A percentile compares a stretch with the other conserved stretches of the same genome.
These are phyloP conservation scores for Typhlichthys eigenmanni DNA, from an alignment of 2,797 vertebrate species.

Conservation along the genomic window DNA sequence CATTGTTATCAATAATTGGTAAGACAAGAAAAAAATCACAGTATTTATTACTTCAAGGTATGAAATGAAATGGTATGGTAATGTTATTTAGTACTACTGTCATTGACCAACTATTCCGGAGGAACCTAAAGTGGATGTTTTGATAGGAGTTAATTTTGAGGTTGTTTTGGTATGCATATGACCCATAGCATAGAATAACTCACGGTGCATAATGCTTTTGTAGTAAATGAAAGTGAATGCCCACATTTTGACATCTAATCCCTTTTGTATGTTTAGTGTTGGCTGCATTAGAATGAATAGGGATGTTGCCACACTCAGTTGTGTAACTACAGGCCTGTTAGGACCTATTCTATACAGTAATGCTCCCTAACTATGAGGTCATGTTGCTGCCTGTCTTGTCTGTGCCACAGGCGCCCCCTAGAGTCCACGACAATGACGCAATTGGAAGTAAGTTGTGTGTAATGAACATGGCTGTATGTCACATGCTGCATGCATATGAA, in stretches of 20 bases:
- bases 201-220: not conserved
- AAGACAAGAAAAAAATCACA: too few relatives aligned
- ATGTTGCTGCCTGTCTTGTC: conserved; percentile 14
- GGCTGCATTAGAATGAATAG: not conserved
- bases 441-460: conserved; percentile 59
- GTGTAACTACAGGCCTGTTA: conserved; percentile 23
- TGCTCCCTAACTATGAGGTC: conserved; percentile 4
- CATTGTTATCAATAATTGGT: too few relatives aligned
- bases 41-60: too few relatives aligned
- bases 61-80: too few relatives aligned
- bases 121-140: too few relatives aligned
- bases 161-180: too few relatives aligned
- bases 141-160: too few relatives aligned
- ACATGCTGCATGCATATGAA: not conserved
- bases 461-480: not conserved
- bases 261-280: conserved; percentile 3
- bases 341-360: conserved; percentile 15
- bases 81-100: too few relatives aligned
- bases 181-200: too few relatives aligned
- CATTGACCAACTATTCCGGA: too few relatives aligned
- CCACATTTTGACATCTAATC: not conserved
- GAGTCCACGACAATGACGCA: conserved; percentile 58
- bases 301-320: conserved; percentile 12
- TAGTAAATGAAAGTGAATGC: not conserved
- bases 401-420: conserved; percentile 60